These are phyloP conservation scores for Thamnaconus septentrionalis DNA, from an alignment of 2,113 vertebrate species.

Conservation along the genomic window DNA sequence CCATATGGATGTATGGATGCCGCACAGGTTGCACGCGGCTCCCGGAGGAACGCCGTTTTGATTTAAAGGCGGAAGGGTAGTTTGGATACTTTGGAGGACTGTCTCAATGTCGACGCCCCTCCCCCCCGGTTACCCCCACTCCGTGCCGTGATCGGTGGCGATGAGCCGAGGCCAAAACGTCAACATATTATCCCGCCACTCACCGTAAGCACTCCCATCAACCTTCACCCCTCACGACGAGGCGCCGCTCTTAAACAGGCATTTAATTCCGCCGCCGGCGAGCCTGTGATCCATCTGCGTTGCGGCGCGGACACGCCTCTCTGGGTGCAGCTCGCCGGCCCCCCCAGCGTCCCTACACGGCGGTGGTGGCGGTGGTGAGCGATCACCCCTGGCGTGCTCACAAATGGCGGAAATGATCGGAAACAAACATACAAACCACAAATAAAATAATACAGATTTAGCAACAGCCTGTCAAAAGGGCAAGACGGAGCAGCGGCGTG, in stretches of 20 bases:
- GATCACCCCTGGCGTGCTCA: background rate
- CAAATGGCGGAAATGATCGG: too few species aligned
- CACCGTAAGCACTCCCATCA: background rate
- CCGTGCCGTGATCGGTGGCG: background rate
- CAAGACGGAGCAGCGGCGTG: conserved; percentile 1
- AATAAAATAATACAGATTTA: too few species aligned
- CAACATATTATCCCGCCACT: conserved; percentile 24
- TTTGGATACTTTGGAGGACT: too few species aligned
- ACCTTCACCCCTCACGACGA: conserved; percentile 29
- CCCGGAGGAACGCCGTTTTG: too few species aligned
- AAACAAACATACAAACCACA: too few species aligned
- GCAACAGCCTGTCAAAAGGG: conserved; percentile 22
- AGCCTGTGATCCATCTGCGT: background rate
- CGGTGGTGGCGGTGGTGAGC: background rate
- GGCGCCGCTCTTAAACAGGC: conserved; percentile 18
- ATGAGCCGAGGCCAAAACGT: conserved; percentile 16
- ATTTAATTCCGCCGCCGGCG: background rate
- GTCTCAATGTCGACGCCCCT: too few species aligned
- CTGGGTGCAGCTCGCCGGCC: background rate
- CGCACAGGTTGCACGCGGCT: too few species aligned
- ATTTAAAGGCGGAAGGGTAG: too few species aligned
- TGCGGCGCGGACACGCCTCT: conserved; percentile 1
- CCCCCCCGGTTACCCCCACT: too few species aligned
- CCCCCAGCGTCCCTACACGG: too few species aligned
- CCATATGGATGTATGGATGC: background rate